Base-by-base conservation (phyloP, 2,888 invertebrate species). In the Amphipyra berbera region DNA sequence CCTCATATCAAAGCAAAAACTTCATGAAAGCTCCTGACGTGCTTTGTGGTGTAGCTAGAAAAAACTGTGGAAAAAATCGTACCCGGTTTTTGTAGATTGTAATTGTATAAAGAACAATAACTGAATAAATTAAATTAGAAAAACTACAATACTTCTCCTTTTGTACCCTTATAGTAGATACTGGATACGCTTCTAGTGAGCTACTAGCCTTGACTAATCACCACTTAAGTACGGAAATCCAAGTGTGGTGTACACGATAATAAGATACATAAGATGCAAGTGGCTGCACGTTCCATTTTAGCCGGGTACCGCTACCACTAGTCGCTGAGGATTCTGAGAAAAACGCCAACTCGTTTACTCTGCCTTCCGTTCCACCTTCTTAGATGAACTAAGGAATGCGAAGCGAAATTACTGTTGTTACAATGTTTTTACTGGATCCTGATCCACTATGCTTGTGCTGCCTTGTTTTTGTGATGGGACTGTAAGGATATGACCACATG, bases 301-400 rank as follows among this genome's bases (percentile, higher is more conserved):
- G 54, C 70, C n/a, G 46, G 53, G 68, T 63, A 73, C 71, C 65
- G 76, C 73, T 69, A 56, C 61, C 42, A 48, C 56, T 47, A 61
- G 46, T 40, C 61, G 60, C 57, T 35, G 59, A 78, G 71, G 65
- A 70, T 82, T 82, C 83, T 57, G 44, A 84, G 85, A 84, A 85
- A 80, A 82, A 81, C 76, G 62, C 59, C 73, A 72, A 73, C 71
- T 73, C 67, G 72, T 72, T 70, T 73, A 61, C 64, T 38, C 47
- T 50, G 68, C 53, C 82, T 82, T 84, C 84, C 81, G 81, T 81
- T 77, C 78, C 69, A 80, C 75, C 76, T 82, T 82, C 81, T 79
- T 61, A 72, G 81, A 74, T 74, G 65, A 78, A 76, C 75, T 63
- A 69, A 56, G 77, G 78, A 79, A 81, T 81, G 70, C 67, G 67